phyloP scores from a whole-genome alignment of 2,113 vertebrate genomes.

The Todiramphus saurophagus region DNA sequence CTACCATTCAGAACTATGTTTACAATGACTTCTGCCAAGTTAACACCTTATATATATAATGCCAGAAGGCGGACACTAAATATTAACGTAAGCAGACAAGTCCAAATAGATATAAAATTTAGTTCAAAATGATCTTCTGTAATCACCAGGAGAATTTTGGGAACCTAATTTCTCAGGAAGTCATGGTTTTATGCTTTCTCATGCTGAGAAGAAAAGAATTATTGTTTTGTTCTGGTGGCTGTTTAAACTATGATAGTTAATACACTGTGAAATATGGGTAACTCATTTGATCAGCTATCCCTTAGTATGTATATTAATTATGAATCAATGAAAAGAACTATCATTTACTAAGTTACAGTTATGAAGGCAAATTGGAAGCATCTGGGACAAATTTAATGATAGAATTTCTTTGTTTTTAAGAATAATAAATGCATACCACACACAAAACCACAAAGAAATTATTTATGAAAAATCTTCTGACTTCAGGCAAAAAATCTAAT shows the following conservation, averaged over 20 bases:
- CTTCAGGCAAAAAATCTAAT: not conserved
- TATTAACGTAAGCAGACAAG: not conserved
- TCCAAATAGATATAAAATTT: not conserved
- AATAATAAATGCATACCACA: not conserved
- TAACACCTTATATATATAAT: not conserved
- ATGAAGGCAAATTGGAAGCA: conserved; percentile 1
- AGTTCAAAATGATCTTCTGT: not conserved
- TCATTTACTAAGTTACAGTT: conserved; percentile 13
- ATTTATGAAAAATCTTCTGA: not conserved
- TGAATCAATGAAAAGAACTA: conserved; percentile 29
- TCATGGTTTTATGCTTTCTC: not conserved
- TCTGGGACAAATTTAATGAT: not conserved
- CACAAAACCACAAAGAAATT: not conserved
- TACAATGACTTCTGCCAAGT: not conserved
- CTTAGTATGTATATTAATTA: conserved; percentile 21
- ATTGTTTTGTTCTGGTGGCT: not conserved
- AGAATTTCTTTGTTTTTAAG: not conserved
- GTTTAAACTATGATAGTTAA: conserved; percentile 39
- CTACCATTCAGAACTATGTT: not conserved
- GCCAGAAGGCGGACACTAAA: not conserved
- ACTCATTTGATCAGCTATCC: not conserved
- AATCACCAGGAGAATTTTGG: not conserved
- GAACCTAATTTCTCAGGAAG: not conserved
- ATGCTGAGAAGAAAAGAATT: not conserved
- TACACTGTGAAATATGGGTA: conserved; percentile 4